Conservation (phyloP, 2,113 vertebrate species). For the Hippocampus comes region DNA sequence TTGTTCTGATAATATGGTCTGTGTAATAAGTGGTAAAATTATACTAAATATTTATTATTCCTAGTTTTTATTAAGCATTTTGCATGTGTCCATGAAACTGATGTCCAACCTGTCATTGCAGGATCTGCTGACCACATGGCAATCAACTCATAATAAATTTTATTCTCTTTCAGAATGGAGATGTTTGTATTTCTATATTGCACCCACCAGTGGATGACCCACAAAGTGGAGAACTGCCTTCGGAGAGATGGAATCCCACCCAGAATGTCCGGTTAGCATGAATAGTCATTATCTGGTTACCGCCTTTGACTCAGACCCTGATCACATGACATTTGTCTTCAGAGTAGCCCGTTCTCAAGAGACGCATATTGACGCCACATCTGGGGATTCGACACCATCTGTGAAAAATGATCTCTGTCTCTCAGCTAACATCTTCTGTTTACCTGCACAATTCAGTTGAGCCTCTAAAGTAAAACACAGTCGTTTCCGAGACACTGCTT, state of each 20-base stretch:
- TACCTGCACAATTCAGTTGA: not conserved
- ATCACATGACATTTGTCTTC: conserved; percentile 32
- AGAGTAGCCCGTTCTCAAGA: conserved; percentile 12
- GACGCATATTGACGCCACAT: not conserved
- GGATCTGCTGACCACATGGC: not conserved
- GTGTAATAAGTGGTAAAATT: too few relatives aligned
- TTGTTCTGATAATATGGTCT: too few relatives aligned
- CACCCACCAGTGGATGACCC: conserved; percentile 95
- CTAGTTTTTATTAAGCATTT: too few relatives aligned
- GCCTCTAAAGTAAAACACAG: not conserved
- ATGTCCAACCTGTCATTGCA: too few relatives aligned
- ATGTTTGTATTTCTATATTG: conserved; percentile 97
- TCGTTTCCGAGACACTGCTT: not conserved
- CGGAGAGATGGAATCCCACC: conserved; percentile 96
- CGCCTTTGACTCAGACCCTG: conserved; percentile 1
- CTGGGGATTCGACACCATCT: not conserved
- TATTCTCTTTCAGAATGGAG: conserved; percentile 79
- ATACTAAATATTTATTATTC: too few relatives aligned
- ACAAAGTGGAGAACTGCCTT: conserved; percentile 94
- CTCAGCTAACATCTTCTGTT: not conserved
- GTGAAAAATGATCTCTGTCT: conserved; percentile 13
- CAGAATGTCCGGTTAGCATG: conserved; percentile 89
- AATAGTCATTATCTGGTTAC: conserved; percentile 7
- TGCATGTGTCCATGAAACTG: too few relatives aligned
- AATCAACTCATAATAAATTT: not conserved